Conservation (phyloP, 2,888 invertebrate genomes). For the Antitype chi region DNA sequence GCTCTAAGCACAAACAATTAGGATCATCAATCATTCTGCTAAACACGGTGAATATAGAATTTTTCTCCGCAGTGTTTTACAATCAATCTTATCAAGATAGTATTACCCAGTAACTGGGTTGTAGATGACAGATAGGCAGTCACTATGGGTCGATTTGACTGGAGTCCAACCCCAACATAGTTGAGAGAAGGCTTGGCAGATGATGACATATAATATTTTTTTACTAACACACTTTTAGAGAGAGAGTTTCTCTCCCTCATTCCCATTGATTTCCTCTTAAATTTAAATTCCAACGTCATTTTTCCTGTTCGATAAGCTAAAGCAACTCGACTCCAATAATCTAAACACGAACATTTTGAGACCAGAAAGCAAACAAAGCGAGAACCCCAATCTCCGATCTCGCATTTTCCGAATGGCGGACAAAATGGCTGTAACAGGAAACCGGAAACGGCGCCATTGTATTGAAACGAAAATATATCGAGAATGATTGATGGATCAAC, state of each 20-base stretch:
- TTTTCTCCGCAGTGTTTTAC: no score
- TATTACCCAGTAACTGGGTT: no score
- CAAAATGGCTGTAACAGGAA: slow-evolving; percentile 55
- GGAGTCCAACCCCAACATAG: no score
- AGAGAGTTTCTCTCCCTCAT: neutral
- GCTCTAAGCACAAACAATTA: neutral
- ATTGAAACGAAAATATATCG: slow-evolving; percentile 55
- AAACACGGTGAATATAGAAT: no score
- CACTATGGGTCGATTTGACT: no score
- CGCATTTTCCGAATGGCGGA: slow-evolving; percentile 55
- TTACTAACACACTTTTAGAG: neutral
- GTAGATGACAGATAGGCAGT: no score
- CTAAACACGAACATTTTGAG: slow-evolving; percentile 25
- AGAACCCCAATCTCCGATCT: slow-evolving; percentile 49
- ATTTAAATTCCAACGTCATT: neutral
- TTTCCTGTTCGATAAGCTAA: neutral
- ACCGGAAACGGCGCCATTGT: slow-evolving; percentile 54
- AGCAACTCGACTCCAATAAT: slow-evolving; percentile 13
- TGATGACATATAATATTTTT: neutral
- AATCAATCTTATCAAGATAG: no score
- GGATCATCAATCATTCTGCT: neutral
- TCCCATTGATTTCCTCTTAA: neutral
- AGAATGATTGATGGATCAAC: slow-evolving; percentile 61
- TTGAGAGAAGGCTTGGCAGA: no score
- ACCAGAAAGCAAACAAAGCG: slow-evolving; percentile 40